Evolutionary conservation across 2,888 invertebrate species (phyloP), one percentile per base, ranked within the genome.

Genomic region (Clivina fossor): DNA sequence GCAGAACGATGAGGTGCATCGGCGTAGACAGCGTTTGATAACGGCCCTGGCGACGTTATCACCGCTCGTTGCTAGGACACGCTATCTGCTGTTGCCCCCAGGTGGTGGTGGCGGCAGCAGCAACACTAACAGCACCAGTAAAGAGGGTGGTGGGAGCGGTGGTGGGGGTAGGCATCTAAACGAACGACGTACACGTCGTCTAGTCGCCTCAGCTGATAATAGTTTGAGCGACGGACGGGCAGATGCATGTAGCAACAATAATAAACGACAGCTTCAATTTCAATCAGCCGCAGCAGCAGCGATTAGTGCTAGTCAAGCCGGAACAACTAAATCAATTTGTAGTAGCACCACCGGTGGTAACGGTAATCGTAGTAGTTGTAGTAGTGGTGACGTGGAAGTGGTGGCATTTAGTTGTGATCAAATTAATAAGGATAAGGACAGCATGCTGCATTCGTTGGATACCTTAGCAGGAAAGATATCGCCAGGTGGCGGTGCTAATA

Each of bases 401-500:
- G n/a, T n/a, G n/a, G n/a, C n/a, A n/a, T n/a, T n/a, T n/a, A n/a
- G n/a, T n/a, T n/a, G n/a, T n/a, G n/a, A n/a, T n/a, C n/a, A n/a
- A n/a, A n/a, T n/a, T n/a, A n/a, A n/a, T n/a, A n/a, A n/a, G n/a
- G n/a, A n/a, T n/a, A n/a, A n/a, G n/a, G n/a, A 75, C 78, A 74
- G 78, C 73, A 91, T 91, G 91, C 82, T 92, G 76, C 87, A 89
- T 76, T 88, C 90, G 67, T 79, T 92, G 76, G 90, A 90, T 80
- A 86, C 87, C 74, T 81, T 92, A 78, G 91, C 91, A 78, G 89
- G 89, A 73, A 92, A 92, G 78, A 86, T 91, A 75, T 90, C 91
- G 74, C 90, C 91, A 71, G 88, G 88, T 75, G 78, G 81, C 79
- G 74, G 81, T 74, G 57, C 53, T 49, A n/a, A n/a, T n/a, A 57